Evolutionary conservation across 2,888 invertebrate species (phyloP).

Genomic region (Gerris lacustris): DNA sequence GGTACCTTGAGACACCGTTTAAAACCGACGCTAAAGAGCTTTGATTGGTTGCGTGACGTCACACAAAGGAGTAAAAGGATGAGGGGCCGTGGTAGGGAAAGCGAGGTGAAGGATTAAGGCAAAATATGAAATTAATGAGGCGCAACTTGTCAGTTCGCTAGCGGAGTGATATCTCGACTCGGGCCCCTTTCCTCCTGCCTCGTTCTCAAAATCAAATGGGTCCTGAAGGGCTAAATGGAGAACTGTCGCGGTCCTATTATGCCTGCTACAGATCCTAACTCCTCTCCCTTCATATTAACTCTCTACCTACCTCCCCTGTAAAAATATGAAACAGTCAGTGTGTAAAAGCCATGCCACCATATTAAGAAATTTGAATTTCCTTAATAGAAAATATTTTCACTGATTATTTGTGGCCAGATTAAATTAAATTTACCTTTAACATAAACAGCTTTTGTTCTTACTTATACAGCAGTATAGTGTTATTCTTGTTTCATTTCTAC

Average conservation of each 20-base stretch:
- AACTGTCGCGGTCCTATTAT: neutral
- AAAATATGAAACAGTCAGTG: too few relatives aligned
- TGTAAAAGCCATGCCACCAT: too few relatives aligned
- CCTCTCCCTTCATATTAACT: too few relatives aligned
- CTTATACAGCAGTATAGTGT: too few relatives aligned
- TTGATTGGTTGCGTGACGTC: neutral
- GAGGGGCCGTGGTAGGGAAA: conserved; percentile 1
- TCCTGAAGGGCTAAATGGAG: neutral
- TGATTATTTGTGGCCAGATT: too few relatives aligned
- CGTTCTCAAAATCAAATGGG: neutral
- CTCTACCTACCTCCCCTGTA: too few relatives aligned
- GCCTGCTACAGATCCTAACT: too few relatives aligned
- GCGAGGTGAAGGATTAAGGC: conserved; percentile 15
- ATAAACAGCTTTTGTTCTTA: too few relatives aligned
- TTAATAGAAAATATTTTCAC: too few relatives aligned
- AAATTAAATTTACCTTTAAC: too few relatives aligned
- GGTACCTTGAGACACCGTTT: neutral
- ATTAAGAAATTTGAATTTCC: too few relatives aligned
- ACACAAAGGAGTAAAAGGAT: neutral
- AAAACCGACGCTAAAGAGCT: neutral
- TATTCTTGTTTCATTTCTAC: too few relatives aligned
- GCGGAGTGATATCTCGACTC: neutral
- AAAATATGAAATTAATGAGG: conserved; percentile 13
- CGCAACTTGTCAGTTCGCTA: neutral
- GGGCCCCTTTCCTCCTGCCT: neutral